These are phyloP conservation scores for Eupithecia insigniata DNA, from an alignment of 2,888 invertebrate species.

Conservation along the genomic window DNA sequence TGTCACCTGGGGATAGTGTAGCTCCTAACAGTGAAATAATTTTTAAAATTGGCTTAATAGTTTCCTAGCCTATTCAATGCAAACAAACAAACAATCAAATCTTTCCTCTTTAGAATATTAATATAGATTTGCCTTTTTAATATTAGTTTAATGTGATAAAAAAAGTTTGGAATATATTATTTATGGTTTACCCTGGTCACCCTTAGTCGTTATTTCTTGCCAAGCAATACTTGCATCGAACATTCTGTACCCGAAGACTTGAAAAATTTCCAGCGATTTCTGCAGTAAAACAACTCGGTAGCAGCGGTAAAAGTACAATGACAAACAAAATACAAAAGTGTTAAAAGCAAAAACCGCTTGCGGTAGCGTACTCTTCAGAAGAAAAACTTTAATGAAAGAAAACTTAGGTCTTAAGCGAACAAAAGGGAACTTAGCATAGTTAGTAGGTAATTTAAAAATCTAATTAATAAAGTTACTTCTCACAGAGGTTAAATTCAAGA, in stretches of 20 bases:
- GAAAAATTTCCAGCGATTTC: conserved; percentile 38
- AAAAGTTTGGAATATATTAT: not conserved
- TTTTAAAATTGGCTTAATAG: too few species aligned
- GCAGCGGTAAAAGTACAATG: conserved; percentile 19
- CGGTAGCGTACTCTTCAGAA: conserved; percentile 6
- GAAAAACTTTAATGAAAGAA: conserved; percentile 12
- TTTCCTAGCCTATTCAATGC: too few species aligned
- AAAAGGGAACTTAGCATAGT: not conserved
- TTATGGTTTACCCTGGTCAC: not conserved
- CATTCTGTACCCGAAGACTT: conserved; percentile 24
- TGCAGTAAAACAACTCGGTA: conserved; percentile 23
- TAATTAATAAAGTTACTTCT: not conserved
- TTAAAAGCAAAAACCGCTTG: conserved; percentile 3
- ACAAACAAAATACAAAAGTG: conserved; percentile 15
- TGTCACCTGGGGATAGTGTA: too few species aligned
- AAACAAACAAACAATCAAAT: too few species aligned
- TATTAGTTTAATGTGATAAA: too few species aligned
- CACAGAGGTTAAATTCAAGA: not conserved
- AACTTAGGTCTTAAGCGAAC: conserved; percentile 10
- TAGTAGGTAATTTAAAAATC: not conserved
- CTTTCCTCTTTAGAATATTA: too few species aligned
- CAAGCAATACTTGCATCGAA: conserved; percentile 1
- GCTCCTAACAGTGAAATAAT: too few species aligned
- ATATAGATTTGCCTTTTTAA: too few species aligned
- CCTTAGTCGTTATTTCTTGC: not conserved